Percentiles rank a stretch among this genome's conserved stretches.
Evolutionary conservation across 2,888 invertebrate genomes (phyloP).

Genomic region (Latheticus oryzae): DNA sequence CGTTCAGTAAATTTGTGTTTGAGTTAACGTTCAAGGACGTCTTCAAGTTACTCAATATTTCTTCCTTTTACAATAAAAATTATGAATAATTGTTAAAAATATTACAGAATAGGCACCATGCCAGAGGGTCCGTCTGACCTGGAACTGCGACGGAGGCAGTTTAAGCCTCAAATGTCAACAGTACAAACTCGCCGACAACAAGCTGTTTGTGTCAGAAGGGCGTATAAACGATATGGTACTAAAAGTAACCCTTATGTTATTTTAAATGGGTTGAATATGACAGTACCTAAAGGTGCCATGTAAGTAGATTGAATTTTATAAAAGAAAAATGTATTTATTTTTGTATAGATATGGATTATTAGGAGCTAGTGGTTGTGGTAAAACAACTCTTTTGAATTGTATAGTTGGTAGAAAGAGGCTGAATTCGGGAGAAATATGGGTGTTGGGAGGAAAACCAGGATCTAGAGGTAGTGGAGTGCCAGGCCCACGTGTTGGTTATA

Average conservation of each 20-base stretch:
- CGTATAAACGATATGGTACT: conserved; percentile 86
- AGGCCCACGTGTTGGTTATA: conserved; percentile 85
- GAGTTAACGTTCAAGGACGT: conserved; percentile 21
- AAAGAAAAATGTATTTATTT: neutral
- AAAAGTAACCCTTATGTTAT: conserved; percentile 84
- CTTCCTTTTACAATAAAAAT: conserved; percentile 3
- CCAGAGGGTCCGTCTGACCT: conserved; percentile 54
- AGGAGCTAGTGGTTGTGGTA: conserved; percentile 92
- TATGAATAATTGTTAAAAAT: conserved; percentile 2
- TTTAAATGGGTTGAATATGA: conserved; percentile 90
- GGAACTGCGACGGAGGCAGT: conserved; percentile 56
- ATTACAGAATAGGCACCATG: conserved; percentile 33
- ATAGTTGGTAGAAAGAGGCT: conserved; percentile 85
- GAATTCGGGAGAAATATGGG: conserved; percentile 86
- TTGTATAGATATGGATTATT: conserved; percentile 81
- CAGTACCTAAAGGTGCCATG: conserved; percentile 84
- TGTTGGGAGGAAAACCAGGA: conserved; percentile 86
- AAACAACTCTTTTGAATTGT: conserved; percentile 88
- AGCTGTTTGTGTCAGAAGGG: conserved; percentile 86
- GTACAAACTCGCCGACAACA: conserved; percentile 74
- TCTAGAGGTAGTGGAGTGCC: conserved; percentile 87
- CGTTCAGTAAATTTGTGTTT: conserved; percentile 12
- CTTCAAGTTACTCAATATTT: conserved; percentile 4
- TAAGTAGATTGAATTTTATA: conserved; percentile 12
- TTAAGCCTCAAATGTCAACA: conserved; percentile 58